Percentiles rank a stretch among this genome's conserved stretches.
Conservation (phyloP, 2,113 vertebrate genomes). For the Burhinus oedicnemus region DNA sequence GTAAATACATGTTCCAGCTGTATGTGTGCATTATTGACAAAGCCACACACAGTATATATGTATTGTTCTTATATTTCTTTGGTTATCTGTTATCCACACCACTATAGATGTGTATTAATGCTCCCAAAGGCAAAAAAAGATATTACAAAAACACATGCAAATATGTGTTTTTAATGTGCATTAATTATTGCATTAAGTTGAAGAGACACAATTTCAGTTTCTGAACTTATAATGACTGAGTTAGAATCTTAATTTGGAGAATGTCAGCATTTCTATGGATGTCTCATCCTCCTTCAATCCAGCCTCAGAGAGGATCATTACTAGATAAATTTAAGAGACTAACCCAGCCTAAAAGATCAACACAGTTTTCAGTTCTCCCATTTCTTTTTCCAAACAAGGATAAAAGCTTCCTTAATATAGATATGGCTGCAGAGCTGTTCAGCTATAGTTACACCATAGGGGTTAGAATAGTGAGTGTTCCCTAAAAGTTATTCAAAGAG, state of each 20-base stretch:
- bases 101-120: neutral
- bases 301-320: neutral
- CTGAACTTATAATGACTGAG: accelerated
- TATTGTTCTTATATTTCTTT: neutral
- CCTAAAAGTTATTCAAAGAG: neutral
- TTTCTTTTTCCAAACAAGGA: neutral
- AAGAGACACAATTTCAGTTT: neutral
- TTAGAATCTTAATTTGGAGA: neutral
- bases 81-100: neutral
- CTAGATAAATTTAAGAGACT: neutral
- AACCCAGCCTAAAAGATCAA: neutral
- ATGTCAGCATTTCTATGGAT: neutral
- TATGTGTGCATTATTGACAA: conserved; percentile 12
- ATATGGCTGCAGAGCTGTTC: neutral
- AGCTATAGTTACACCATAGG: neutral
- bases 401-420: neutral
- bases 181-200: neutral
- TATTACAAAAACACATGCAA: accelerated
- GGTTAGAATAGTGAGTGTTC: neutral
- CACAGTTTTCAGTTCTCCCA: neutral
- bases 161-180: accelerated
- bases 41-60: neutral
- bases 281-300: neutral
- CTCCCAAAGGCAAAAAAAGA: neutral
- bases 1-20: neutral